phyloP scores from a whole-genome alignment of 2,888 invertebrate species.

The Epiblema foenella region DNA sequence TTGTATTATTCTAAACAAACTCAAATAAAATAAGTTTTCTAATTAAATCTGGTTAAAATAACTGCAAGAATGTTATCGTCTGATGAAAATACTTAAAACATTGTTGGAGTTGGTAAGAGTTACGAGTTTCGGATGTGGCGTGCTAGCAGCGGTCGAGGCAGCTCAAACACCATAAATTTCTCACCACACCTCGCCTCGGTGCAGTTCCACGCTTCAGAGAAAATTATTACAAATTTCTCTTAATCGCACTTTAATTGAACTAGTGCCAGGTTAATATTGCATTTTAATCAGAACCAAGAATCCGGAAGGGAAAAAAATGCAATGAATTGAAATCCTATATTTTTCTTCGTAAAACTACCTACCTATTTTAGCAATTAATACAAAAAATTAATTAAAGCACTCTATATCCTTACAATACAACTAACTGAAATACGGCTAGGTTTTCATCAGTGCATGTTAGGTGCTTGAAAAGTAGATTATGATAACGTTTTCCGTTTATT shows the following conservation, averaged over 20 bases:
- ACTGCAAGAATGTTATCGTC: conserved; percentile 22
- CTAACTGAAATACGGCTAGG: neutral
- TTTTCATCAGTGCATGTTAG: neutral
- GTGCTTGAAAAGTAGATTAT: neutral
- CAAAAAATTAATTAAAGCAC: too few relatives aligned
- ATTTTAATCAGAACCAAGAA: neutral
- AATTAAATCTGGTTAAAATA: conserved; percentile 22
- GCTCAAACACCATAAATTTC: conserved; percentile 63
- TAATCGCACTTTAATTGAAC: conserved; percentile 1
- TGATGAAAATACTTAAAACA: conserved; percentile 47
- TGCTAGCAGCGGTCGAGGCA: conserved; percentile 52
- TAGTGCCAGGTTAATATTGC: neutral
- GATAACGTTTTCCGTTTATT: neutral
- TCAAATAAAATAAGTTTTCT: conserved; percentile 14
- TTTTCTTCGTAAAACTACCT: too few relatives aligned
- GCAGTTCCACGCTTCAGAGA: conserved; percentile 42
- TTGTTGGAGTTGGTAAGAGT: conserved; percentile 48
- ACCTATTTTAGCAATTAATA: too few relatives aligned
- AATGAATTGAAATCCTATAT: too few relatives aligned
- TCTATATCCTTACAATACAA: too few relatives aligned
- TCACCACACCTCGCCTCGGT: conserved; percentile 56
- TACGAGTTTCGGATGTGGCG: conserved; percentile 58
- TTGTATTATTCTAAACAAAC: conserved; percentile 2
- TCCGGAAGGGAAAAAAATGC: neutral
- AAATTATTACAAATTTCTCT: conserved; percentile 29